phyloP scores from a whole-genome alignment of 2,797 vertebrate genomes.

The Carcharodon carcharias region DNA sequence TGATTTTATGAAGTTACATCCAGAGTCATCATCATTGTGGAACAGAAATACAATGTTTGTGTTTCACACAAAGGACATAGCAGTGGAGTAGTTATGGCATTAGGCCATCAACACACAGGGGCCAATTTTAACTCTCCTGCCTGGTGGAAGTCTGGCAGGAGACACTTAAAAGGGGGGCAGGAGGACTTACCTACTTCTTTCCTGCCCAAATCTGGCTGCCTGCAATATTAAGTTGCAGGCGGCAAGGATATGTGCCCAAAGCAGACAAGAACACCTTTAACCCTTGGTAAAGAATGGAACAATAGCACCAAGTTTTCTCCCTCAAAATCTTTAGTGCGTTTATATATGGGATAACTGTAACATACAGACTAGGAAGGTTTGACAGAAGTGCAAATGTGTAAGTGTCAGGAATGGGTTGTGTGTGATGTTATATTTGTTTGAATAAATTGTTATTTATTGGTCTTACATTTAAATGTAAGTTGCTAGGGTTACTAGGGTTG shows the following conservation, averaged over 20 bases:
- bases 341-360: not conserved
- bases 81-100: not conserved
- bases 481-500: not conserved
- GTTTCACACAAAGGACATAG: not conserved
- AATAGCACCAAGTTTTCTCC: not conserved
- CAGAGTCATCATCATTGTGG: not conserved
- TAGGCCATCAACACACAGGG: not conserved
- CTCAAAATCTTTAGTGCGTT: not conserved
- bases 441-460: not conserved
- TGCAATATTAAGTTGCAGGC: not conserved
- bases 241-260: not conserved
- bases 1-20: not conserved
- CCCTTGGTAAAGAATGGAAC: not conserved
- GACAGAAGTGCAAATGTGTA: not conserved
- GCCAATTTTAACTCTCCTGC: not conserved
- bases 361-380: not conserved
- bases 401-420: not conserved
- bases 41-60: not conserved
- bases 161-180: not conserved
- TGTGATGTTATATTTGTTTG: not conserved
- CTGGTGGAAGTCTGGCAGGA: not conserved
- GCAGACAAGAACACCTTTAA: not conserved
- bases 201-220: not conserved
- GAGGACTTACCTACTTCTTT: not conserved
- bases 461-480: not conserved